Percentiles rank a stretch among this genome's conserved stretches.
phyloP scores from a whole-genome alignment of 1,140 invertebrate genomes.

The Ctenoplectra terminalis region DNA sequence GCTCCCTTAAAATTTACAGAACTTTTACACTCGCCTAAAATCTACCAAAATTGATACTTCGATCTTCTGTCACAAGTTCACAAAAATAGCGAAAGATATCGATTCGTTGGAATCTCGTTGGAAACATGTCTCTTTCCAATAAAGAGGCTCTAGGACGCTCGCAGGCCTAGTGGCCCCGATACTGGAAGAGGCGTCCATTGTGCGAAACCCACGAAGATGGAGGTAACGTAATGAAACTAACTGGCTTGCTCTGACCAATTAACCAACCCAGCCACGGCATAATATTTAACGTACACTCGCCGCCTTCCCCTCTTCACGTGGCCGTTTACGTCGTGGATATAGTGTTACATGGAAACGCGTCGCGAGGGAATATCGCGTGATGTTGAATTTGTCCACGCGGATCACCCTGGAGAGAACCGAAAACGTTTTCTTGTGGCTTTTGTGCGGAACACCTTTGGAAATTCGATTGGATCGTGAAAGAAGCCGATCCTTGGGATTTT shows the following conservation, averaged over 20 bases:
- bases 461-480: not conserved
- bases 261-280: constrained; percentile 71
- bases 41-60: no score
- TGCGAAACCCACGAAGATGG: constrained; percentile 76
- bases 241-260: constrained; percentile 77
- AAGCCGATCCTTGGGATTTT: no score
- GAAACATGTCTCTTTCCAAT: constrained; percentile 9
- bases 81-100: no score
- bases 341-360: constrained; percentile 50
- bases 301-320: constrained; percentile 53
- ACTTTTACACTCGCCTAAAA: no score
- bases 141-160: constrained; percentile 49
- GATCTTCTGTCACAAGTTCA: no score
- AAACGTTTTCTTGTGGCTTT: not conserved
- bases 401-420: not conserved
- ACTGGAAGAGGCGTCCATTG: constrained; percentile 71
- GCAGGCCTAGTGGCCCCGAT: constrained; percentile 74
- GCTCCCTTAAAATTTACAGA: no score
- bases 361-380: constrained; percentile 6
- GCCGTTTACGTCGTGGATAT: constrained; percentile 43
- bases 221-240: constrained; percentile 81
- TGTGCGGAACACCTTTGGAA: not conserved
- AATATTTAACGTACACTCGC: constrained; percentile 72
- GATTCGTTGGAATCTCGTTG: not conserved
- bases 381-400: constrained; percentile 1